A percentile compares a stretch with the other conserved stretches of the same genome.
Evolutionary conservation across 2,888 invertebrate genomes (phyloP).

Genomic region (Noctua comes): DNA sequence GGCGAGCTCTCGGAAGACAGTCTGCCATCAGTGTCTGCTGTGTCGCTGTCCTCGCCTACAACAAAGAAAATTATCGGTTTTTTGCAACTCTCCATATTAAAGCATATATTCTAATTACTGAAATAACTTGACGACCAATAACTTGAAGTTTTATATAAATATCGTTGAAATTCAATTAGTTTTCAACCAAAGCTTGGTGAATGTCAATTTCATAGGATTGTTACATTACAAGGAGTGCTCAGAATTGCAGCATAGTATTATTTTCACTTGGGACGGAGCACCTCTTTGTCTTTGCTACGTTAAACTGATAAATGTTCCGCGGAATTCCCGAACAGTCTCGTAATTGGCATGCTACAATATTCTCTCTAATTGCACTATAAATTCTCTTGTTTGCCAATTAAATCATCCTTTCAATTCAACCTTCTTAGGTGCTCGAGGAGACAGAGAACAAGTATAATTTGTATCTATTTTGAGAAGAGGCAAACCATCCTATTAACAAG

Average conservation of each 20-base stretch:
- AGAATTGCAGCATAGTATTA: slow-evolving; percentile 22
- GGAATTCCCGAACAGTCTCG: slow-evolving; percentile 10
- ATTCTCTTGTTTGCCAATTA: slow-evolving; percentile 28
- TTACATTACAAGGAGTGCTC: not conserved
- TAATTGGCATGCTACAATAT: slow-evolving; percentile 37
- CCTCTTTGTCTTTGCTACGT: slow-evolving; percentile 8
- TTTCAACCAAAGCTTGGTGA: slow-evolving; percentile 1
- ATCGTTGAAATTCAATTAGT: not conserved
- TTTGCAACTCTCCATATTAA: not conserved
- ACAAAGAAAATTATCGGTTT: slow-evolving; percentile 27
- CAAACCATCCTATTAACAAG: not conserved
- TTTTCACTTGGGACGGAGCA: not conserved
- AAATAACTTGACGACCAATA: not conserved
- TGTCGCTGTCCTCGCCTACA: slow-evolving; percentile 85
- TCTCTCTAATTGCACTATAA: slow-evolving; percentile 23
- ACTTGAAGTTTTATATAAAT: not conserved
- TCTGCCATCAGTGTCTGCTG: slow-evolving; percentile 82
- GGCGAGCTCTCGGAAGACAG: slow-evolving; percentile 89
- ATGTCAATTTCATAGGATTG: not conserved
- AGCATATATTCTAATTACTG: not conserved
- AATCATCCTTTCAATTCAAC: slow-evolving; percentile 13
- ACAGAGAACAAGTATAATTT: not conserved
- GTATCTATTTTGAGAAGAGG: slow-evolving; percentile 1
- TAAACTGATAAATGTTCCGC: slow-evolving; percentile 21
- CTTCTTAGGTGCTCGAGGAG: not conserved